Conservation (phyloP, 30 jellyfish, hydroid and myxozoan species). For the Catostylus mosaicus region DNA sequence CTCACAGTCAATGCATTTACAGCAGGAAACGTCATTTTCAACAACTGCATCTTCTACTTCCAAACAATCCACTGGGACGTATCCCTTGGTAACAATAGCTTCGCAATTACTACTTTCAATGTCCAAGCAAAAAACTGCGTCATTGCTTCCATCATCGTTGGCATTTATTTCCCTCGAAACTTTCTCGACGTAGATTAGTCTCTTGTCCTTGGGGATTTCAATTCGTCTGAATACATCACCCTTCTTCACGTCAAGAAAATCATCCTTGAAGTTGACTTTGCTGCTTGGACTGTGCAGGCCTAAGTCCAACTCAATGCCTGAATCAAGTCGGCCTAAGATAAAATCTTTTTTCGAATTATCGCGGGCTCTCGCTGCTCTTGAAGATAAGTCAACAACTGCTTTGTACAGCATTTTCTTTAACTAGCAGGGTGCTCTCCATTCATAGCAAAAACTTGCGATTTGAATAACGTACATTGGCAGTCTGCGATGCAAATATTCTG, state of each 20-base stretch:
- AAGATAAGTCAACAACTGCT: conserved; percentile 35
- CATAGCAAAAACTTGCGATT: background rate
- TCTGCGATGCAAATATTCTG: too few species aligned
- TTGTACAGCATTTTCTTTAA: conserved; percentile 7
- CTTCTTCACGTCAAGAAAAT: conserved; percentile 38
- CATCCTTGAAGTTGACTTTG: conserved; percentile 17
- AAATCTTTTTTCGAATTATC: conserved; percentile 29
- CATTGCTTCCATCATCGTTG: conserved; percentile 17
- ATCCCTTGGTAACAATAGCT: conserved; percentile 47
- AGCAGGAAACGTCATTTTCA: background rate
- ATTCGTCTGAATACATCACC: conserved; percentile 57
- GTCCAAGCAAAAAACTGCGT: conserved; percentile 51
- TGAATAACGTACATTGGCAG: too few species aligned
- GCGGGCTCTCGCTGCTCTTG: conserved; percentile 56
- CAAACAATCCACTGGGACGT: conserved; percentile 50
- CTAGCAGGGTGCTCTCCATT: background rate
- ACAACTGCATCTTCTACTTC: conserved; percentile 10
- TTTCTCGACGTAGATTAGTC: conserved; percentile 60
- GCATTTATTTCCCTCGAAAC: conserved; percentile 16
- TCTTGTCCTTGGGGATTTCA: conserved; percentile 60
- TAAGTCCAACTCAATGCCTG: conserved; percentile 65
- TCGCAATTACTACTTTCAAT: conserved; percentile 9
- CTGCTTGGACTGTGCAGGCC: conserved; percentile 35
- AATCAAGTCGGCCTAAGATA: conserved; percentile 54
- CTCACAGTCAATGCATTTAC: conserved; percentile 20